phyloP scores from a whole-genome alignment of 2,797 vertebrate genomes.

The Odontamblyopus lacepedii region DNA sequence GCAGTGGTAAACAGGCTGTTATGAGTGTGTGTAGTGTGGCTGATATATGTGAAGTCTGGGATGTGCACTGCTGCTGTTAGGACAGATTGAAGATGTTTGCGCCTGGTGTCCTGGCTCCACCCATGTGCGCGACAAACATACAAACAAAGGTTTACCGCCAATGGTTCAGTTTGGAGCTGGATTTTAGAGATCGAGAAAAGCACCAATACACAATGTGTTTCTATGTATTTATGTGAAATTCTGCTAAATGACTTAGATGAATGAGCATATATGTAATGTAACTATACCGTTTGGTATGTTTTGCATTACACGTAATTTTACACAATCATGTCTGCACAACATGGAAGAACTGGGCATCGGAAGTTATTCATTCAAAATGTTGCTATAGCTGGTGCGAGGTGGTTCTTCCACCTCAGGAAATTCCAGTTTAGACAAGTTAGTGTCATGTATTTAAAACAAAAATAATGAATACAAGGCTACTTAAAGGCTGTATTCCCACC shows the following conservation, averaged over 20 bases:
- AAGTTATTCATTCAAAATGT: background rate
- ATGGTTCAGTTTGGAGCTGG: constrained; percentile 58
- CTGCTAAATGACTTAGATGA: constrained; percentile 43
- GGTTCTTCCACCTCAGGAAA: background rate
- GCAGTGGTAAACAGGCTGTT: constrained; percentile 76
- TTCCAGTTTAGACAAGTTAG: background rate
- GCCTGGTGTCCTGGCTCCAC: constrained; percentile 72
- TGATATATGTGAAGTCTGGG: constrained; percentile 69
- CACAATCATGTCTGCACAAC: background rate
- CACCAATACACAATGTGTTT: constrained; percentile 49
- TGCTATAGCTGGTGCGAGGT: background rate
- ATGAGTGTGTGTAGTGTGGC: constrained; percentile 61
- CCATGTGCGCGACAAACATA: constrained; percentile 60
- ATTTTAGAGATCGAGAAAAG: constrained; percentile 51
- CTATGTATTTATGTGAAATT: constrained; percentile 26
- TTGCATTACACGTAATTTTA: background rate
- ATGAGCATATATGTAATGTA: background rate
- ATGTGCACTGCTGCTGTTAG: constrained; percentile 70
- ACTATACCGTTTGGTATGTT: background rate
- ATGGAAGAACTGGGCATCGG: background rate
- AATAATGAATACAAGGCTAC: background rate
- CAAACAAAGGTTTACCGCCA: constrained; percentile 39
- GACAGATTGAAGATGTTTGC: constrained; percentile 78
- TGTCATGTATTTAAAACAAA: background rate
- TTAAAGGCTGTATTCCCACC: background rate